These are phyloP conservation scores for Charaxes varanes DNA, from an alignment of 1,140 invertebrate genomes.

Conservation along the genomic window DNA sequence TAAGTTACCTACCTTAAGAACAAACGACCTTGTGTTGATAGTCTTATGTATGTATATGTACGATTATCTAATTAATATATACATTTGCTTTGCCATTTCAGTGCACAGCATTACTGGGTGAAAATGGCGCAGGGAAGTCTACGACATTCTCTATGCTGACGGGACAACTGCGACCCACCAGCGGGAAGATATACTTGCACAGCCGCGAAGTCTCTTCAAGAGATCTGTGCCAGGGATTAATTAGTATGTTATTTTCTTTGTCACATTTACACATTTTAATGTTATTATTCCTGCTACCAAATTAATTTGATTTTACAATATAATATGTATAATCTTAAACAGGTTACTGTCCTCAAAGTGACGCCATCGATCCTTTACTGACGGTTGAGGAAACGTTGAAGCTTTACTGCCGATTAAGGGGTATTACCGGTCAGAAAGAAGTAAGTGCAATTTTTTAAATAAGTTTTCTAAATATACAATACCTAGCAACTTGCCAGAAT, in stretches of 20 bases:
- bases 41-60: too few species aligned
- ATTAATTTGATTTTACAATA: too few species aligned
- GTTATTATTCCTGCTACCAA: neutral
- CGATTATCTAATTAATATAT: too few species aligned
- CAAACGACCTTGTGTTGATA: too few species aligned
- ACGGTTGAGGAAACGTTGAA: constrained; percentile 75
- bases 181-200: constrained; percentile 71
- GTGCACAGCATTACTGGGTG: constrained; percentile 85
- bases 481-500: too few species aligned
- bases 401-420: constrained; percentile 72
- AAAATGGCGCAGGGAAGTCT: constrained; percentile 84
- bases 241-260: constrained; percentile 50
- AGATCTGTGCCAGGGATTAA: constrained; percentile 64
- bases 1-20: too few species aligned
- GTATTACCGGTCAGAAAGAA: constrained; percentile 56
- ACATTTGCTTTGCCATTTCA: too few species aligned
- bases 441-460: constrained; percentile 30
- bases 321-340: constrained; percentile 17
- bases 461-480: neutral
- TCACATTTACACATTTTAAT: neutral
- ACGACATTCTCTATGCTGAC: constrained; percentile 85
- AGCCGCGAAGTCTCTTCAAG: constrained; percentile 37
- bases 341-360: constrained; percentile 89
- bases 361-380: constrained; percentile 84
- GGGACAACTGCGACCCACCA: constrained; percentile 75